phyloP scores from a whole-genome alignment of 2,888 invertebrate genomes.

The Drosophila atripex region DNA sequence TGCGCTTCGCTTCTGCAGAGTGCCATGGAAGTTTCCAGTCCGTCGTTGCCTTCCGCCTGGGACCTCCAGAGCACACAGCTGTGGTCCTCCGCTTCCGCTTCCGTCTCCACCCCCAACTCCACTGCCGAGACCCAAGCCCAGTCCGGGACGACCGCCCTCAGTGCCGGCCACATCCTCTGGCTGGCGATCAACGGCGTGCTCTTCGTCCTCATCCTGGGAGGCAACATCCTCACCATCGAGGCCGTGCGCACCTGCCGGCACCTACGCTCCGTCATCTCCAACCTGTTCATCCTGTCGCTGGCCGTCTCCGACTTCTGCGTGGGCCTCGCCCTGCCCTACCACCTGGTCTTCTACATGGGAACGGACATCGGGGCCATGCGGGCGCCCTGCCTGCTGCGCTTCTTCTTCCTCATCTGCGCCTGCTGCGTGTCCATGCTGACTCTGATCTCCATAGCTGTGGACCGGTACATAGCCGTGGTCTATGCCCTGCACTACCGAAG shows the following conservation, averaged over 20 bases:
- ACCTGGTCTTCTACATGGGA: conserved; percentile 89
- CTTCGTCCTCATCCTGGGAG: conserved; percentile 88
- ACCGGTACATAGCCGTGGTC: conserved; percentile 91
- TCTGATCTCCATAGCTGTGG: conserved; percentile 90
- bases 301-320: conserved; percentile 92
- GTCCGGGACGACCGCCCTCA: conserved; percentile 18
- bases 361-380: conserved; percentile 86
- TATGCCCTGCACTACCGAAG: conserved; percentile 91
- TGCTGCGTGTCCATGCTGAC: conserved; percentile 92
- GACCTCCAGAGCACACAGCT: not conserved
- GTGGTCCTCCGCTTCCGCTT: not conserved
- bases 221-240: conserved; percentile 90
- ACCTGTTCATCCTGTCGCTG: conserved; percentile 91
- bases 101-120: not conserved
- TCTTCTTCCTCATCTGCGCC: conserved; percentile 90
- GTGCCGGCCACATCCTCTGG: conserved; percentile 84
- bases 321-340: conserved; percentile 90
- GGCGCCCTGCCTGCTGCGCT: conserved; percentile 88
- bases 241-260: conserved; percentile 89
- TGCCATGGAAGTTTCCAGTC: conserved; percentile 1
- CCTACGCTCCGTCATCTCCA: conserved; percentile 89
- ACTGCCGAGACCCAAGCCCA: not conserved
- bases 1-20: not conserved
- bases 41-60: not conserved
- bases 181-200: conserved; percentile 87